Evolutionary conservation across 2,113 vertebrate genomes (phyloP), one percentile per base, ranked within the genome.

Genomic region (Hypomesus transpacificus): DNA sequence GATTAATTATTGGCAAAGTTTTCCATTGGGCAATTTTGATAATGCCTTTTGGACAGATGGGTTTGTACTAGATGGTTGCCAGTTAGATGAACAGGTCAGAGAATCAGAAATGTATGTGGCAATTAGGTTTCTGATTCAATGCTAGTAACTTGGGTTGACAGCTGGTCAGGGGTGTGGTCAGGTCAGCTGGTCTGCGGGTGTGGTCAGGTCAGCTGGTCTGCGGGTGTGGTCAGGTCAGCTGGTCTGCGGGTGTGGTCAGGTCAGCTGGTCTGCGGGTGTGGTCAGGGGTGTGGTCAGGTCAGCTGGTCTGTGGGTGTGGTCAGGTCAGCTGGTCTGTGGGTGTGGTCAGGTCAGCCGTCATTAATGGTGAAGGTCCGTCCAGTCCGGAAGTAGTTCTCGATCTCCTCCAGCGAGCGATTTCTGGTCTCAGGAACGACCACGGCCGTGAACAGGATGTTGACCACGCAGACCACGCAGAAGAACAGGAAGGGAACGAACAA

Each of bases 371-470:
- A 92, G 1, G 78, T 72, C 3, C 88, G 86, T 20, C 89, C 88
- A 0, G 92, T 94, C 69, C 92, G 92, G 85, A 98, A 98, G 77
- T 93, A 98, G 66, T 94, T 89, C 81, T 99, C 96, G 0, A 99
- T 99, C 82, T 98, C 95, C 75, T 99, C 97, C 90, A 99, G 88
- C 0, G 95, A 91, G 75, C 94, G 93, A 8, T 94, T 91, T 26
- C 92, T 94, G 54, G 97, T 99, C 86, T 99, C 97, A 0, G 97
- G 97, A 53, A 99, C 91, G 0, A 91, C 94, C 75, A 92, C 91
- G 52, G 93, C 92, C 0, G 93, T 95, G 88, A 99, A 98, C 2
- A 96, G 72, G 73, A 99, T 82, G 79, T 93, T 92, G 71, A 91
- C 57, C 0, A 94, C 82, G 0, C 91, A 94, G 83, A 97, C 83